Evolutionary conservation across 2,113 vertebrate genomes (phyloP), one percentile per base, ranked within the genome.

Genomic region (Rhombomys opimus): DNA sequence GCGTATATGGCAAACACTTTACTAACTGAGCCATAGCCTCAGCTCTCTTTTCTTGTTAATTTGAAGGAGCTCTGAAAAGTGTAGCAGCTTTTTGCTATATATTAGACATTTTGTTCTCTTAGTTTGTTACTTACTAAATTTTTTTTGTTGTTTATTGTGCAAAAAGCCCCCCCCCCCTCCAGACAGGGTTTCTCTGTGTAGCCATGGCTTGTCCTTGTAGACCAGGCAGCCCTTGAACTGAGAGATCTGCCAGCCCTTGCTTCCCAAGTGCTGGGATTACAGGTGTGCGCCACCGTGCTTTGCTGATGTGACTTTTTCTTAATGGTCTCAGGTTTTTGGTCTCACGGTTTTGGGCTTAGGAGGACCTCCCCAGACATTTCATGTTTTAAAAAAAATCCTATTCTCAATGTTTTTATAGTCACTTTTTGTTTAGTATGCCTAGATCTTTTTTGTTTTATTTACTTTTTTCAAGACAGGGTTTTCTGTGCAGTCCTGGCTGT

Each of bases 381-480:
- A 38, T 87, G 3, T 87, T 84, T 14, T 14, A 77, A 50, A 77
- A 46, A 52, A 88, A 7, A 1, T 35, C 23, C 84, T 4, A 75
- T 85, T 95, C 78, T n/a, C 27, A 93, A 2, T 7, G 38, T 27
- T 85, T 90, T 89, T 84, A 54, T 73, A n/a, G 77, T 89, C n/a
- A 5, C 50, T 89, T 86, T 82, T 87, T 90, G 15, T 91, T 86
- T 92, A 89, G 50, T 90, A 35, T 1, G 87, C 81, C 67, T 89
- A 61, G 25, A 89, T 78, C 91, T 94, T 91, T 93, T 94, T 52
- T 57, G 15, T 57, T 57, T 57, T 57, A 57, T 15, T 57, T 57
- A 57, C 57, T 57, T 57, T 57, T 57, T 57, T 57, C 15, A 15
- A 57, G 57, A 20, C 35, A 72, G 35, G 70, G 35, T 38, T 72